Conservation (phyloP, 2,113 vertebrate genomes). For the Heloderma charlesbogerti region DNA sequence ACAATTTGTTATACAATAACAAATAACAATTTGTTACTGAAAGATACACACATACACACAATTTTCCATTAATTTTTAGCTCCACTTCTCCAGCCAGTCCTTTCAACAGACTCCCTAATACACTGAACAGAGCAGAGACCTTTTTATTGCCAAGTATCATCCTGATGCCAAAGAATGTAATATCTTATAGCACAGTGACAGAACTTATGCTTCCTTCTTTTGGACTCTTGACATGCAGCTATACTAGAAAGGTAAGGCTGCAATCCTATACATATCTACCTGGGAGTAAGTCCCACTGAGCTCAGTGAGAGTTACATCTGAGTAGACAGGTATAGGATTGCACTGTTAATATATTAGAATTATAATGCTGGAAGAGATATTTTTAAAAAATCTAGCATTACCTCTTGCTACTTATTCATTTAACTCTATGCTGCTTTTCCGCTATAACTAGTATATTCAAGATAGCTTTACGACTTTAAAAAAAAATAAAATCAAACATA, state of each 20-base stretch:
- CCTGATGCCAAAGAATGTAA: slow-evolving; percentile 9
- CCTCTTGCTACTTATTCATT: not conserved
- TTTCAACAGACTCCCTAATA: not conserved
- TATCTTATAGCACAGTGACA: slow-evolving; percentile 32
- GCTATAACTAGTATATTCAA: too few relatives aligned
- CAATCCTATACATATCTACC: too few relatives aligned
- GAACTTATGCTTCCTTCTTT: not conserved
- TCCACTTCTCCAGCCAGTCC: not conserved
- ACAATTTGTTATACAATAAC: too few relatives aligned
- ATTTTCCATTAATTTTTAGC: not conserved
- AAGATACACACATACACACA: not conserved
- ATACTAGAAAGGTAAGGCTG: too few relatives aligned
- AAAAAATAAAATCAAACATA: too few relatives aligned
- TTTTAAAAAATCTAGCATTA: not conserved
- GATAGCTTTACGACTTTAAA: too few relatives aligned
- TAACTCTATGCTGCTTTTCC: not conserved
- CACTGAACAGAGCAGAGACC: not conserved
- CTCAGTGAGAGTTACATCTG: too few relatives aligned
- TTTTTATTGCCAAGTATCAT: not conserved
- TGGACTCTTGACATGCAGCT: slow-evolving; percentile 16
- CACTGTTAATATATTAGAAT: too few relatives aligned
- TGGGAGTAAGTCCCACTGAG: too few relatives aligned
- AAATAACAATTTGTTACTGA: too few relatives aligned
- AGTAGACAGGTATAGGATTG: too few relatives aligned
- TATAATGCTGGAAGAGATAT: too few relatives aligned